phyloP scores from a whole-genome alignment of 2,888 invertebrate genomes.

The Sipunculus nudus region DNA sequence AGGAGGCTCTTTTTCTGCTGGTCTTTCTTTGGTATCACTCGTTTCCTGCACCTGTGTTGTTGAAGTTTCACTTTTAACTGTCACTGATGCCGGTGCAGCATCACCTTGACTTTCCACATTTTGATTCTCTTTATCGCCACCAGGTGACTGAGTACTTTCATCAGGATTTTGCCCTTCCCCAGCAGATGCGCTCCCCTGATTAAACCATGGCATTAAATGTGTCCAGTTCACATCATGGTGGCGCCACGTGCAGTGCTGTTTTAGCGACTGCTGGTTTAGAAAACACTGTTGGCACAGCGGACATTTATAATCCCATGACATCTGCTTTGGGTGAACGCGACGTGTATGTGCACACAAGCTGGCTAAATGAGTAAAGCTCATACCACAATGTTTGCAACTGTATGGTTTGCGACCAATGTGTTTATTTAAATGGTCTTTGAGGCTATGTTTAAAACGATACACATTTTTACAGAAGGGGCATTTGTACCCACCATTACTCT shows the following conservation, averaged over 20 bases:
- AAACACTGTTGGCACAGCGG: not conserved
- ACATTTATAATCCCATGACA: not conserved
- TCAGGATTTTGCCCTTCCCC: no score
- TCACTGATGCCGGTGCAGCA: no score
- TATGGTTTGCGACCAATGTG: conserved; percentile 31
- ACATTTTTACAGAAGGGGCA: conserved; percentile 24
- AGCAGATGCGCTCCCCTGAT: no score
- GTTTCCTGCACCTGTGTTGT: no score
- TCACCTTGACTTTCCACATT: no score
- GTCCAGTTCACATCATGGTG: no score
- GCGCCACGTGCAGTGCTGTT: conserved; percentile 27
- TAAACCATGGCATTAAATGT: no score
- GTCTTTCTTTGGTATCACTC: no score
- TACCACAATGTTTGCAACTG: conserved; percentile 30
- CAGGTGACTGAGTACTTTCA: no score
- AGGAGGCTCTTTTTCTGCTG: no score
- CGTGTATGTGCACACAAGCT: conserved; percentile 28
- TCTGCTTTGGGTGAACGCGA: conserved; percentile 18
- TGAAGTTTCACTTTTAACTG: no score
- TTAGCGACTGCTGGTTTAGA: conserved; percentile 27
- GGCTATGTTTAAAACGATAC: conserved; percentile 25
- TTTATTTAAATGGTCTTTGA: conserved; percentile 32
- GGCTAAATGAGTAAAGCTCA: conserved; percentile 24
- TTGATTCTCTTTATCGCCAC: no score
- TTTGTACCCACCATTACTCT: conserved; percentile 6